Percentiles rank a stretch among this genome's conserved stretches.
Evolutionary conservation across 2,113 vertebrate genomes (phyloP).

Genomic region (Corvus moneduloides): DNA sequence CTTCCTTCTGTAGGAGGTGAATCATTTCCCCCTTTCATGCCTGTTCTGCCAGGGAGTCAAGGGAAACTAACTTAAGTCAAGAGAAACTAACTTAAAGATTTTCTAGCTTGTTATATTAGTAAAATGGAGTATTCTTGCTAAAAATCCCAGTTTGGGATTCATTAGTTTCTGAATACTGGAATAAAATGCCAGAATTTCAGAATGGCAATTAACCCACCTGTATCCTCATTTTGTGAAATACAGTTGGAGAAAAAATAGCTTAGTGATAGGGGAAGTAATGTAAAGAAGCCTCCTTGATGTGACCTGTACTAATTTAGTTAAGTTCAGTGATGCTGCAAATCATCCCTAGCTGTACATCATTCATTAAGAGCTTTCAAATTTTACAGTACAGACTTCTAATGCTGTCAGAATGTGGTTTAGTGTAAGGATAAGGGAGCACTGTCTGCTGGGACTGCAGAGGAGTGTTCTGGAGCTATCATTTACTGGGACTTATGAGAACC

Average conservation of each 20-base stretch:
- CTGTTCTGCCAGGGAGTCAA: not conserved
- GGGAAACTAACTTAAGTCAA: not conserved
- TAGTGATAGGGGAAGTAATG: not conserved
- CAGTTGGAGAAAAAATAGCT: not conserved
- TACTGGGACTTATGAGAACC: not conserved
- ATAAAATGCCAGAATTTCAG: not conserved
- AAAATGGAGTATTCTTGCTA: not conserved
- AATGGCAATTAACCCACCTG: not conserved
- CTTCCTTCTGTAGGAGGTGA: not conserved
- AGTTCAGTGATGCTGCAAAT: conserved; percentile 9
- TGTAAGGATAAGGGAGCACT: not conserved
- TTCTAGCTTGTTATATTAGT: not conserved
- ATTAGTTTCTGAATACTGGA: not conserved
- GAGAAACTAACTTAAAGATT: not conserved
- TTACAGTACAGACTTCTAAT: not conserved
- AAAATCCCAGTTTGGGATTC: not conserved
- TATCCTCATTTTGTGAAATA: not conserved
- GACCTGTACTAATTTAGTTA: not conserved
- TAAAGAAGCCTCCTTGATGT: not conserved
- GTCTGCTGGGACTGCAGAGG: not conserved
- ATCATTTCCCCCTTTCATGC: not conserved
- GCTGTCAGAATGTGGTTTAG: not conserved
- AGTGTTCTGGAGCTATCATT: not conserved
- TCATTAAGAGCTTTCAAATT: conserved; percentile 26
- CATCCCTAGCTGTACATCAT: not conserved